Evolutionary conservation across 2,797 vertebrate genomes (phyloP), one percentile per base, ranked within the genome.

Genomic region (Oreochromis mossambicus): DNA sequence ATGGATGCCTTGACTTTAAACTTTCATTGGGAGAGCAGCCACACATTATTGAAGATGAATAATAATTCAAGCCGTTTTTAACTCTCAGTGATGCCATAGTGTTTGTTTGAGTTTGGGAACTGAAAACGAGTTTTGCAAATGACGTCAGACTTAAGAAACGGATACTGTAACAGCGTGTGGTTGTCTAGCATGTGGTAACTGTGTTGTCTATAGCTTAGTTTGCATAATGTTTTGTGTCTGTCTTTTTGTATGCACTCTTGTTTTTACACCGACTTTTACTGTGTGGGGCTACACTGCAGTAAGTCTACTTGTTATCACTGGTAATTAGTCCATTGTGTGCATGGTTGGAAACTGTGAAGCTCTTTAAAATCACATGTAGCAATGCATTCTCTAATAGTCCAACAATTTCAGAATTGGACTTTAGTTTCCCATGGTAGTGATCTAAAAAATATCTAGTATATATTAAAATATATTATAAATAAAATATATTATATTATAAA

Each of bases 201-300:
- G 36, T 84, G 81, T 86, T 70, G 41, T 48, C 68, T 73, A 8
- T 79, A 84, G 7, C 14, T 34, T 54, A 15, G 15, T 13, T 29
- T 32, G 17, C n/a, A 70, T 46, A 68, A 15, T 68, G 36, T 68
- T 43, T 43, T 58, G 29, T 68, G 21, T 68, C 13, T 68, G 8
- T 68, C n/a, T 38, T 66, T 66, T 66, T 41, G 36, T 41, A 68
- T 68, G 13, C n/a, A 15, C 36, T 41, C n/a, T 4, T 41, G 61
- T 68, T 6, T 68, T 68, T 43, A 68, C 63, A 68, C 8, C 1
- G 2, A 68, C 21, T 68, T 43, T 68, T 43, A 89, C 81, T 86
- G 70, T 86, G 85, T 83, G 80, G 82, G 86, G 82, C 75, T 78
- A 81, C 86, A 78, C 80, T 83, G 55, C 77, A 78, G 14, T 81